These are phyloP conservation scores for Argya squamiceps DNA, from an alignment of 2,797 vertebrate species.

Conservation along the genomic window DNA sequence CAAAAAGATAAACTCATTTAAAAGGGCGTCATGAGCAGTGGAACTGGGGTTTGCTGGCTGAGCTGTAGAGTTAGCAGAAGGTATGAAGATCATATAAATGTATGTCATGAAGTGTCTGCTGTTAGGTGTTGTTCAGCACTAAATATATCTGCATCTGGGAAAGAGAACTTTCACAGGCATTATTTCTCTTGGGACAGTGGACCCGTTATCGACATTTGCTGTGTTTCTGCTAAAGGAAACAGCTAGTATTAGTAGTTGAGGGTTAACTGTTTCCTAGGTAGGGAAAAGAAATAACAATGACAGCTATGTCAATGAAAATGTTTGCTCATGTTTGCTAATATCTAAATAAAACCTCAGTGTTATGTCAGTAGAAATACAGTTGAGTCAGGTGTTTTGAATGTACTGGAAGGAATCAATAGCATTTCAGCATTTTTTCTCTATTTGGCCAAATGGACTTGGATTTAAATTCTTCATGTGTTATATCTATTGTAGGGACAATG, in stretches of 20 bases:
- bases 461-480: conserved; percentile 64
- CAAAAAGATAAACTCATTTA: conserved; percentile 20
- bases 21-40: neutral
- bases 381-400: conserved; percentile 75
- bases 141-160: conserved; percentile 52
- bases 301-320: neutral
- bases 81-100: conserved; percentile 24
- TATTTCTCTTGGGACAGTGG: conserved; percentile 59
- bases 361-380: conserved; percentile 74
- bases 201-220: conserved; percentile 12
- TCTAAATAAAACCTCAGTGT: conserved; percentile 71
- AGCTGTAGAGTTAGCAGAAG: conserved; percentile 25
- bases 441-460: conserved; percentile 71
- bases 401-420: conserved; percentile 72
- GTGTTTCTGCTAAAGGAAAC: neutral
- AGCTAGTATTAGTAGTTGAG: neutral
- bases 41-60: neutral
- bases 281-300: neutral
- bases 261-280: conserved; percentile 35
- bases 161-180: conserved; percentile 67
- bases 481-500: conserved; percentile 23
- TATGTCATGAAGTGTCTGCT: conserved; percentile 22
- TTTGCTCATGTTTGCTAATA: conserved; percentile 52
- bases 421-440: conserved; percentile 67
- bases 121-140: conserved; percentile 37